Evolutionary conservation across 2,797 vertebrate species (phyloP), one percentile per base, ranked within the genome.

Genomic region (Pipistrellus kuhlii): DNA sequence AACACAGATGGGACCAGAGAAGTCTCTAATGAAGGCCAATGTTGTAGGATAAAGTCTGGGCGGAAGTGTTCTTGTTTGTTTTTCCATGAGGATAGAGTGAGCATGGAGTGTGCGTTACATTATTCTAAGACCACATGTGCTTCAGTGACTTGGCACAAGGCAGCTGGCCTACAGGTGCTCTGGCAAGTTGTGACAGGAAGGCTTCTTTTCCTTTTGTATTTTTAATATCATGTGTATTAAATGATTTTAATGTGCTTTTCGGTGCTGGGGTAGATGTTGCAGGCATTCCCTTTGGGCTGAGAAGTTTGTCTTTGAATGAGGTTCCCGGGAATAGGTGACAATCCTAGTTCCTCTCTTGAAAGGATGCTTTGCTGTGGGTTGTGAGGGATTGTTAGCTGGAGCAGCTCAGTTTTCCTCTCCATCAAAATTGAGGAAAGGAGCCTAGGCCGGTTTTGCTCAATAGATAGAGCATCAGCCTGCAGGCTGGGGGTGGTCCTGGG

Each of bases 161-260:
- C 85, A 87, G 82, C 95, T 96, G 90, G 94, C 80, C 93, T 96
- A 96, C 97, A 97, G 96, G 97, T 97, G 96, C 88, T 96, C 96
- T 94, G 95, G 93, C 92, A 85, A 88, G 84, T 35, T 14, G 35
- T 20, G 12, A n/a, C 1, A 3, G 59, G 86, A 92, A 84, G 68
- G 38, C 59, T 86, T 95, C 87, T 85, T 78, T 90, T 91, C 41
- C 72, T 78, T 96, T 93, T 91, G 46, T 83, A 59, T 82, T 91
- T 85, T 77, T 92, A 94, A 80, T 88, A 91, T 88, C 53, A 44
- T 59, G 46, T 86, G 75, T 59, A 46, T n/a, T 30, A 87, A 90
- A 95, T 91, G 38, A 85, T 73, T 94, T 95, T 88, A 89, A 90
- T 77, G 51, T 80, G 68, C 41, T 23, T 93, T 53, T 69, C 17